Evolutionary conservation across 2,888 invertebrate species (phyloP), one percentile per base, ranked within the genome.

Genomic region (Coronaproctus castanopsis): DNA sequence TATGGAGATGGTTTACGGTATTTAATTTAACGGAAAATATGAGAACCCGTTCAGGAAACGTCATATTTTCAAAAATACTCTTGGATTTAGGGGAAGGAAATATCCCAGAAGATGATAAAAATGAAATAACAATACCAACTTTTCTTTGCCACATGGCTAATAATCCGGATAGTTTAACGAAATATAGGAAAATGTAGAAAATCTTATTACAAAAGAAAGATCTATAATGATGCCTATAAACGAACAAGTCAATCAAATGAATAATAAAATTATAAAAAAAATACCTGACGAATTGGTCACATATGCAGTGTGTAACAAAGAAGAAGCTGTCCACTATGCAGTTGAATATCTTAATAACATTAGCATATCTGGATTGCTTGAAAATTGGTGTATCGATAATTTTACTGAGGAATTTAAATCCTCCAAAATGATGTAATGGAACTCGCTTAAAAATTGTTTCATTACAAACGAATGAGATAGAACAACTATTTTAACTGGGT

Each of bases 181-280:
- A 36, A 36, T 36, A 36, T 36, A 36, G 8, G 36, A 36, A 36
- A 14, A 36, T 36, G 36, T 36, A 14, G 36, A 36, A 36, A 36
- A 36, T 36, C 36, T 14, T 36, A 36, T 36, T 36, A 36, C 36
- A 36, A 36, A 36, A 36, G 36, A 69, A 65, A 55, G 68, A 61
- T 67, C 67, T 14, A 69, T 70, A 64, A 67, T 69, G 56, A 67
- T 67, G 51, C 66, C 69, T 59, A 68, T 68, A 55, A 58, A 54
- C 48, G 54, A 58, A 10, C 14, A n/a, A 48, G 58, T 54, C 53
- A 36, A n/a, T 24, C 20, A 24, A 21, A 59, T 61, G n/a, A 59
- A 59, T 48, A 53, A 21, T 3, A 51, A n/a, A n/a, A 49, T 62
- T 21, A 20, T 60, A 51, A 36, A 57, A 20, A 14, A 48, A 36